phyloP scores from a whole-genome alignment of 2,797 vertebrate genomes.

The Phrynocephalus forsythii region DNA sequence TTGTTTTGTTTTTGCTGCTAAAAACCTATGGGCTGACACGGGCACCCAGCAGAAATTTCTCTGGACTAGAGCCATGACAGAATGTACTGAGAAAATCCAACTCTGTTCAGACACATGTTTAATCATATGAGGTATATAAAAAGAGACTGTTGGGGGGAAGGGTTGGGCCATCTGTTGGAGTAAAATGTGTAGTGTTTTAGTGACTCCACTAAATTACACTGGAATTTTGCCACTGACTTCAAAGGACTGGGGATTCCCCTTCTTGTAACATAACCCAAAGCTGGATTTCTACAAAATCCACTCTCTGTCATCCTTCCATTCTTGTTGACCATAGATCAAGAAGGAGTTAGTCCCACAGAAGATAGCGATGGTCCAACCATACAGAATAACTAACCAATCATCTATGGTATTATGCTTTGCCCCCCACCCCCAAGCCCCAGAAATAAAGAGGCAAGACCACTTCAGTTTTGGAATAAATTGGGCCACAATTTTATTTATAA shows the following conservation, averaged over 20 bases:
- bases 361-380: background rate
- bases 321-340: background rate
- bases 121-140: background rate
- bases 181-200: background rate
- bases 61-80: background rate
- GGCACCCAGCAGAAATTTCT: background rate
- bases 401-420: background rate
- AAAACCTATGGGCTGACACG: too few species aligned
- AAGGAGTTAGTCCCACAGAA: background rate
- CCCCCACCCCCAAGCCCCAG: too few species aligned
- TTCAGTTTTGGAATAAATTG: too few species aligned
- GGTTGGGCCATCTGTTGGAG: background rate
- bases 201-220: background rate
- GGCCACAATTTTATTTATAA: too few species aligned
- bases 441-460: too few species aligned
- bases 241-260: background rate
- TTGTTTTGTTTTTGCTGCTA: too few species aligned
- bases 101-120: background rate
- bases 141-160: too few species aligned
- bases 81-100: background rate
- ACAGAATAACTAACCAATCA: background rate
- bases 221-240: background rate
- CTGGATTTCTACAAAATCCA: background rate
- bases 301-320: background rate
- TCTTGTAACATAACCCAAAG: conserved; percentile 8